These are phyloP conservation scores for Pachydiplax longipennis DNA, from an alignment of 2,888 invertebrate genomes.

Conservation along the genomic window DNA sequence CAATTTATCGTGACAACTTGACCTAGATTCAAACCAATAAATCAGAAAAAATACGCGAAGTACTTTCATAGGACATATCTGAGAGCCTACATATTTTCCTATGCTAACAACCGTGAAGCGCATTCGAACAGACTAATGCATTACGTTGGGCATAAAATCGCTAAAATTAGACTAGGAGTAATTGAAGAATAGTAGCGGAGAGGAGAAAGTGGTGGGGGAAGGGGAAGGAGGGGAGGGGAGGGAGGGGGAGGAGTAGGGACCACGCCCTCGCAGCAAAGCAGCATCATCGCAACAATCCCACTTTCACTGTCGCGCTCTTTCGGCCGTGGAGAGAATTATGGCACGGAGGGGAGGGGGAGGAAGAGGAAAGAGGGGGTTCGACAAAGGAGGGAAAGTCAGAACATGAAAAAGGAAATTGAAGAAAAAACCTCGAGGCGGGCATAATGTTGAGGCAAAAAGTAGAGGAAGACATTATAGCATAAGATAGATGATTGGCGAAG, in stretches of 20 bases:
- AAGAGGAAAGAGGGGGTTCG: neutral
- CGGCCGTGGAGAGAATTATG: neutral
- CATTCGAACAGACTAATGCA: no score
- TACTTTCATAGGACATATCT: no score
- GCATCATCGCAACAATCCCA: neutral
- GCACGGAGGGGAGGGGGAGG: neutral
- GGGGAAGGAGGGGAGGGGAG: neutral
- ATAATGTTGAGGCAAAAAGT: no score
- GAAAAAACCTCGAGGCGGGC: no score
- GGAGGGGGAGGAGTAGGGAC: neutral
- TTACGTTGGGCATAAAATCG: neutral
- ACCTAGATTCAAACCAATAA: no score
- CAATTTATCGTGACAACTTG: no score
- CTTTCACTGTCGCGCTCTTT: neutral
- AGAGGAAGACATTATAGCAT: no score
- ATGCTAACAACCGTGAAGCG: no score
- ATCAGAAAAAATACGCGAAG: no score
- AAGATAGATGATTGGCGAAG: no score
- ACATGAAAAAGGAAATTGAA: neutral
- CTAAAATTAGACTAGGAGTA: neutral
- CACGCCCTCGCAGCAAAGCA: neutral
- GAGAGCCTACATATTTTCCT: no score
- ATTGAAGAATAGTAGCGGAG: neutral
- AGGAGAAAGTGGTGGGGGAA: neutral
- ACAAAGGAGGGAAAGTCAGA: neutral